Evolutionary conservation across 2,888 invertebrate species (phyloP), one percentile per base, ranked within the genome.

Genomic region (Drosophila monieri): DNA sequence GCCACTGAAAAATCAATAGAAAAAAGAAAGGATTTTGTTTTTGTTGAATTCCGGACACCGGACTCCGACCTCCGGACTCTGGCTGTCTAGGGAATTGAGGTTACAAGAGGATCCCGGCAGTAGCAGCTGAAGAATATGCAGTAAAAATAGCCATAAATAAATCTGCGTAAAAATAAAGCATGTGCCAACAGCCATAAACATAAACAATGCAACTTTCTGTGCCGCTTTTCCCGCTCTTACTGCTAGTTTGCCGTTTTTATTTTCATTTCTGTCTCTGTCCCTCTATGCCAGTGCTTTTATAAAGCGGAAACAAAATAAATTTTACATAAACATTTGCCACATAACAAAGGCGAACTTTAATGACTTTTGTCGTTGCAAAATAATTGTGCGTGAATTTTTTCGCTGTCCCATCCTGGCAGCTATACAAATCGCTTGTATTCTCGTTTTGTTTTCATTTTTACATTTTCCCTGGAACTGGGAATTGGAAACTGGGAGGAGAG

Each of bases 291-390:
- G 25, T 4, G 59, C 60, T 60, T 61, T 61, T 51, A 57, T 68
- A 62, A 71, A 52, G 64, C 84, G 80, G 84, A 80, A 73, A 80
- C 60, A 71, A 66, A 80, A 80, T 76, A 80, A 76, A 78, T 84
- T 78, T 56, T 65, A 74, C 64, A 80, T 74, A 76, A 84, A 74
- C 71, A 76, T 71, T 77, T 68, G 75, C 60, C 71, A 70, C 74
- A 76, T 49, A 71, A 61, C 77, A 69, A 61, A 64, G 60, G 59
- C 51, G 62, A 81, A 73, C 74, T 85, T 76, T 83, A 81, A 81
- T 81, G 80, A 85, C 80, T 85, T 85, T 85, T 85, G 83, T 83
- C 80, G 83, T 77, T 85, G 78, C 73, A 81, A 80, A 83, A 83
- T 81, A 85, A 83, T 85, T 83, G 81, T 84, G 83, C 85, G 81